Base-by-base conservation (phyloP, 2,888 invertebrate genomes). In the Perithous albicinctus region DNA sequence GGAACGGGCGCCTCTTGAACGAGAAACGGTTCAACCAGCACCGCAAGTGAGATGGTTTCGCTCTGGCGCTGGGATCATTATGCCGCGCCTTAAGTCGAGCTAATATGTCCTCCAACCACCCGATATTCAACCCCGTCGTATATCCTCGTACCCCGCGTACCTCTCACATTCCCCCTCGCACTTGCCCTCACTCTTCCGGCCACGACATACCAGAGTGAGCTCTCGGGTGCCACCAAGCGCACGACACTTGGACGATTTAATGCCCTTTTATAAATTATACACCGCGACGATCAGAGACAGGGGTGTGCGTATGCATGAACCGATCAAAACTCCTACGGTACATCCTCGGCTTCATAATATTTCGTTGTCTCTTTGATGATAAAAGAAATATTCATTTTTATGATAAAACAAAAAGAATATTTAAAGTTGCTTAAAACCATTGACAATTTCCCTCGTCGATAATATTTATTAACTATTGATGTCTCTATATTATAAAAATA, bases 21-120 rank as follows among this genome's bases (percentile, higher is more conserved):
- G 54, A 29, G 63, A 54, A 51, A 66, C 48, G 74, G 48, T 70
- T 74, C 35, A 82, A 82, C 73, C 76, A 74, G 85, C 78, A 80
- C 83, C 66, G 51, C 79, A 69, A 86, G 86, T 86, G 87, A 90
- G 89, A 91, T 86, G 89, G 88, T 88, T 89, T 90, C 85, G 89
- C 87, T 88, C 82, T 84, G 70, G 66, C 82, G 78, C 78, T 78
- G 83, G 88, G 90, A 91, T 92, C 91, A 91, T 92, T 92, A 92
- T 89, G 89, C 89, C 88, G 88, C 91, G 91, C 89, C 92, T 92
- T 92, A 92, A 92, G 92, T 92, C 91, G 92, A 92, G 91, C 92
- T 92, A 92, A 92, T 92, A 92, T 90, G 90, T 90, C 87, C 90
- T 88, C 85, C 83, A 74, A 75, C 82, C 85, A 80, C 76, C 84